Evolutionary conservation across 1,140 invertebrate genomes (phyloP), one percentile per base, ranked within the genome.

Genomic region (Heliconius melpomene): DNA sequence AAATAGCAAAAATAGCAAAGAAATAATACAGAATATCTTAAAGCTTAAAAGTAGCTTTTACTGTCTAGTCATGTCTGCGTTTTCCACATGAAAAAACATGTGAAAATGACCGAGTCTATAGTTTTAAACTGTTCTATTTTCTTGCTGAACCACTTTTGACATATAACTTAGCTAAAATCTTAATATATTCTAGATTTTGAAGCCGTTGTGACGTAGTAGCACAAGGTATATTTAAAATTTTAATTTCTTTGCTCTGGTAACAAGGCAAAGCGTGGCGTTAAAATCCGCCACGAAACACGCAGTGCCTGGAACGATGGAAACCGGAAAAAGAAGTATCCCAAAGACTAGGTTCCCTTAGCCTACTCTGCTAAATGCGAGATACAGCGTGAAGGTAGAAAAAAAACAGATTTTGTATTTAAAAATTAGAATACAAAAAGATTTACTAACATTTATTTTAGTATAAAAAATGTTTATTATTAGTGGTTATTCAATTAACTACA

Each of bases 41-140:
- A 66, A 66, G 60, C 29, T 66, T 66, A 66, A 66, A 66, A 26
- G 60, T 29, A 66, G 11, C 20, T 66, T 5, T 66, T 13, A 29
- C 23, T 66, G 26, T 66, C 60, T 26, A 66, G 11, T 66, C 26
- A 66, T 66, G 60, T 66, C 60, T 2, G 26, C 26, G 60, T 66
- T 66, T 57, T 66, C 26, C 60, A 66, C 60, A 26, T 26, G 60
- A 66, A 29, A 66, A 5, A 66, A 29, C 60, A 66, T 11, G 60
- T 66, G 26, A 66, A 66, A 66, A 66, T 66, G 23, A 66, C 60
- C 18, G 29, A 11, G 60, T 29, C 23, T 66, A 66, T 66, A 66
- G 60, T 29, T 66, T 66, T 66, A 66, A 66, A 66, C 60, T 66
- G 60, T 66, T 29, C 60, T 66, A 66, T 26, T 3, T 29, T 26